Conservation (phyloP, 2,888 invertebrate genomes). For the Zootermopsis nevadensis region DNA sequence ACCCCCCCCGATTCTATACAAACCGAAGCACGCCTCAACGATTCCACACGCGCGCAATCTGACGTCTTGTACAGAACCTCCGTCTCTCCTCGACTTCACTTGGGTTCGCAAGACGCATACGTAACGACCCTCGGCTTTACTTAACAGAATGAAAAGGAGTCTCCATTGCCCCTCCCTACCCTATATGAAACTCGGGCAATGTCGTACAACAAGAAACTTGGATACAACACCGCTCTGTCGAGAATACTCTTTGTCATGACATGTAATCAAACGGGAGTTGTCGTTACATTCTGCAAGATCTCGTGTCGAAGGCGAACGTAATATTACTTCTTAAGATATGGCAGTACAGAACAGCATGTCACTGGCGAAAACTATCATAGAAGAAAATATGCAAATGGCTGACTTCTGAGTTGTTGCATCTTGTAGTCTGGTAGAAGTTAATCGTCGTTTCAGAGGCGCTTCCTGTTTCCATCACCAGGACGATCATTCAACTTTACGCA, state of each 20-base stretch:
- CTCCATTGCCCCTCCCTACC: not conserved
- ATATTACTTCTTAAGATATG: no score
- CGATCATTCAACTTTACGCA: no score
- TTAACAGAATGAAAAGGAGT: not conserved
- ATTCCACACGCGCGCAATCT: slow-evolving; percentile 23
- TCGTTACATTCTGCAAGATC: no score
- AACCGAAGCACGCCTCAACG: slow-evolving; percentile 26
- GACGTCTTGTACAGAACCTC: not conserved
- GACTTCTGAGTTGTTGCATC: no score
- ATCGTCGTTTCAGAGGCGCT: no score
- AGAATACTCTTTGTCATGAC: not conserved
- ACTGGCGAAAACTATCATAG: no score
- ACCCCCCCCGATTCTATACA: not conserved
- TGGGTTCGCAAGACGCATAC: slow-evolving; percentile 14
- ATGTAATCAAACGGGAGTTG: not conserved
- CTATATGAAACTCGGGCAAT: not conserved
- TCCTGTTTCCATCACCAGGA: no score
- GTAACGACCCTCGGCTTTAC: slow-evolving; percentile 1
- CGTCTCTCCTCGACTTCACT: slow-evolving; percentile 10
- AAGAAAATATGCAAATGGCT: no score
- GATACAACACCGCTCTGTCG: not conserved
- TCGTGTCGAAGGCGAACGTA: no score
- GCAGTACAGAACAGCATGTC: no score
- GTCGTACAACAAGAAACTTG: slow-evolving; percentile 3
- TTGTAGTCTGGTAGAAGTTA: no score